These are phyloP conservation scores for Stenurella melanura DNA, from an alignment of 2,888 invertebrate species.

Conservation along the genomic window DNA sequence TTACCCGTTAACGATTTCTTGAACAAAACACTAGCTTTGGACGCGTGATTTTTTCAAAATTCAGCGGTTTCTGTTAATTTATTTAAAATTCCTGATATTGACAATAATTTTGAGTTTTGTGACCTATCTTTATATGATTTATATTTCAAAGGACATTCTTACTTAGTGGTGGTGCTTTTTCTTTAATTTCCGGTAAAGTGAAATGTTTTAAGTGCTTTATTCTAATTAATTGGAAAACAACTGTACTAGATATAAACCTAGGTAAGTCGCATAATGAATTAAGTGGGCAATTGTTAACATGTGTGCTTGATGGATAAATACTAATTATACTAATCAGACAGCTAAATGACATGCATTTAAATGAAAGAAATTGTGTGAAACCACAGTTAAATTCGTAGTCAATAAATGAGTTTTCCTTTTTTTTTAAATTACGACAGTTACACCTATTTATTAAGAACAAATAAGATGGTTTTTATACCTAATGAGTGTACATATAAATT, in stretches of 20 bases:
- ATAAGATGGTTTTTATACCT: too few species aligned
- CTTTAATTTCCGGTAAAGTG: constrained; percentile 16
- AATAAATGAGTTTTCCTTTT: too few species aligned
- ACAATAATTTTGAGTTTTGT: constrained; percentile 31
- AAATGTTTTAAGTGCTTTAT: constrained; percentile 12
- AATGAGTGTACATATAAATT: too few species aligned
- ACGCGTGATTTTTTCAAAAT: constrained; percentile 4
- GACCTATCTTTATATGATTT: constrained; percentile 37
- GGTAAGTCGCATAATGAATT: constrained; percentile 27
- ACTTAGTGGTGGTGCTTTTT: constrained; percentile 20
- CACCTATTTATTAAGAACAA: too few species aligned
- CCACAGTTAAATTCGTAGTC: too few species aligned
- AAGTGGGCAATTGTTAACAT: constrained; percentile 12
- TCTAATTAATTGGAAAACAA: constrained; percentile 22
- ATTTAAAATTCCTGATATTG: constrained; percentile 29
- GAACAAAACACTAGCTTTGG: constrained; percentile 12
- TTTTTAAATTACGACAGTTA: too few species aligned
- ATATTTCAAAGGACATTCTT: constrained; percentile 25
- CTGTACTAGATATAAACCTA: constrained; percentile 6
- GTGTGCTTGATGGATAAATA: constrained; percentile 7
- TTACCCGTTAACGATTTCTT: constrained; percentile 28
- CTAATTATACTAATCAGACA: not conserved
- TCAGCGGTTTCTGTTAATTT: constrained; percentile 29
- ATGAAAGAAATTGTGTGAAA: not conserved
- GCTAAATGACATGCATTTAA: not conserved